Evolutionary conservation across 2,888 invertebrate species (phyloP).

Genomic region (Caenorhabditis zanzibari): DNA sequence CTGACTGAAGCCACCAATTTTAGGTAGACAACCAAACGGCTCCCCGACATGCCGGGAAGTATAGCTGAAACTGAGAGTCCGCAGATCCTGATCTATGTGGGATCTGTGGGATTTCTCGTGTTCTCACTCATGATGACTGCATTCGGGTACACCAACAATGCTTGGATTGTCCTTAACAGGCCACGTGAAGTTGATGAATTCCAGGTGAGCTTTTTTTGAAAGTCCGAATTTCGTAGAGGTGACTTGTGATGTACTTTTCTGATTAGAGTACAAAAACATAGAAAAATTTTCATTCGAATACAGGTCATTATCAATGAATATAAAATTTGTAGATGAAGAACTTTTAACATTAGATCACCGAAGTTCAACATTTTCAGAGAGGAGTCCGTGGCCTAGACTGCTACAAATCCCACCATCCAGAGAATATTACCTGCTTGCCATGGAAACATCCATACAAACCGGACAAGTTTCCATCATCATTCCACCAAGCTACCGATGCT

Average conservation of each 20-base stretch:
- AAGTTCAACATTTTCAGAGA: constrained; percentile 50
- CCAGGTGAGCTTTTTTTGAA: constrained; percentile 25
- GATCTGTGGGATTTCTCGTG: constrained; percentile 36
- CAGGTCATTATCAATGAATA: background rate
- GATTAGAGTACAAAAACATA: too few species aligned
- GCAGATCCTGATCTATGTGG: constrained; percentile 29
- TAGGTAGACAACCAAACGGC: background rate
- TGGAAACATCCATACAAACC: constrained; percentile 46
- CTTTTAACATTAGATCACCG: background rate
- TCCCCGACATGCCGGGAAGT: constrained; percentile 45
- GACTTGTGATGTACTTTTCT: background rate
- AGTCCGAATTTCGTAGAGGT: too few species aligned
- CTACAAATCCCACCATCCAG: constrained; percentile 12
- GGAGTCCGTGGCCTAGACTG: constrained; percentile 63
- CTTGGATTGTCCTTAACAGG: constrained; percentile 48
- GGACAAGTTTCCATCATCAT: constrained; percentile 51
- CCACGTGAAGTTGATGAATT: constrained; percentile 34
- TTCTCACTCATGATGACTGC: constrained; percentile 43
- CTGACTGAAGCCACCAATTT: constrained; percentile 1
- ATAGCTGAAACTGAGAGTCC: constrained; percentile 25
- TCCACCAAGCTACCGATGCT: constrained; percentile 7
- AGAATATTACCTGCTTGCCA: constrained; percentile 49
- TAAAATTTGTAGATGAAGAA: background rate
- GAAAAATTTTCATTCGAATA: too few species aligned
- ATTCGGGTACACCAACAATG: constrained; percentile 54